Base-by-base conservation (phyloP, 2,113 vertebrate genomes). In the Amphilophus citrinellus region DNA sequence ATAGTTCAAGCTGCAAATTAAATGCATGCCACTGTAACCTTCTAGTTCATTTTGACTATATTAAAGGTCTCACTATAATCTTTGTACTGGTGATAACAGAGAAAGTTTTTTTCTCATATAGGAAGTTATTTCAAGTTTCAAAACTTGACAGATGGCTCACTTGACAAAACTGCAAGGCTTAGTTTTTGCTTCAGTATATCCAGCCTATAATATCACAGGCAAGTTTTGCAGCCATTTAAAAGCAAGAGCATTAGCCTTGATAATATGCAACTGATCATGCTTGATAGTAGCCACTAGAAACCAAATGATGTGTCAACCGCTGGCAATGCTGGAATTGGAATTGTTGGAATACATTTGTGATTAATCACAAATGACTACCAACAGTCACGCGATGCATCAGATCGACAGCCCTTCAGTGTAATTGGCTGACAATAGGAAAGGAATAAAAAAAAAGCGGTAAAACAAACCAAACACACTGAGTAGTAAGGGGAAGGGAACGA, bases 401-500 rank as follows among this genome's bases (percentile, higher is more conserved):
- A 37, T 37, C 35, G 2, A 37, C 35, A 37, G 35, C 1, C 35
- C 35, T 37, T 37, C 35, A 9, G 2, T 37, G 35, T 37, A 37
- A 37, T 2, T 37, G 37, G 37, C 44, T 71, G 20, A 2, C 20
- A 71, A 71, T 24, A 14, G 42, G 7, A 73, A 73, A 73, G 10
- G 24, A 53, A 53, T 32, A 32, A 7, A 7, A 7, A 2, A 9
- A 32, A 53, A 20, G 27, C 27, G 53, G 24, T 53, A 42, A 59
- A 78, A 83, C 42, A 65, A 39, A 66, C 20, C 68, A 81, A 88
- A 79, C 39, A 42, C 83, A 84, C 35, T 71, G 8, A 65, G 50
- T 10, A 42, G 47, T 24, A 17, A 39, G 39, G 30, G 61, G 75
- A 73, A 44, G 10, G 57, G 44, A 73, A 73, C 7, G 77, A 88